phyloP scores from a whole-genome alignment of 2,888 invertebrate species.

The Eupithecia inturbata region DNA sequence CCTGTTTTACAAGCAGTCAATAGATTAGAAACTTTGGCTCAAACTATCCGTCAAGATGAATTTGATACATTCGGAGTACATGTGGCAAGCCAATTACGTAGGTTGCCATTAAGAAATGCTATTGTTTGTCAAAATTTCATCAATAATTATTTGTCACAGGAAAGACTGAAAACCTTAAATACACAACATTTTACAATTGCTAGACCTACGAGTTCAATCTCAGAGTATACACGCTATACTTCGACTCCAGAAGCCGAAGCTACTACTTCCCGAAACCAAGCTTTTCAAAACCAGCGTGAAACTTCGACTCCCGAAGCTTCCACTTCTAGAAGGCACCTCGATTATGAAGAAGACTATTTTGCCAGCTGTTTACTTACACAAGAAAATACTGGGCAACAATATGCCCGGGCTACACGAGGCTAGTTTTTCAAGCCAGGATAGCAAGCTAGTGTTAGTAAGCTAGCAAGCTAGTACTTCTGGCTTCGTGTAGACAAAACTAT shows the following conservation, averaged over 20 bases:
- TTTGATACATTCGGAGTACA: conserved; percentile 49
- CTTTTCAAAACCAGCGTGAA: conserved; percentile 39
- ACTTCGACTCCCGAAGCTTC: conserved; percentile 47
- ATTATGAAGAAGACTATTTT: conserved; percentile 58
- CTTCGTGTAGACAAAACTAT: too few relatives aligned
- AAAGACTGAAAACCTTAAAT: conserved; percentile 46
- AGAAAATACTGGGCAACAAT: conserved; percentile 56
- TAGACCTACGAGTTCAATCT: conserved; percentile 48
- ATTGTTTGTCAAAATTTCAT: conserved; percentile 51
- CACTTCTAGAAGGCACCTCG: conserved; percentile 52
- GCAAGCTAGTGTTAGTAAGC: too few relatives aligned
- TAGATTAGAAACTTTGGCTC: too few relatives aligned
- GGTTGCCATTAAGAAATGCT: conserved; percentile 47
- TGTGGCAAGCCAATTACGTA: conserved; percentile 51
- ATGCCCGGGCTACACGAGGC: too few relatives aligned
- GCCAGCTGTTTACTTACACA: conserved; percentile 54
- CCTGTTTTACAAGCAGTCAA: too few relatives aligned
- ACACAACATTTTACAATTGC: conserved; percentile 46
- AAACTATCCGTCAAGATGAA: too few relatives aligned
- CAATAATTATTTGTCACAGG: conserved; percentile 48
- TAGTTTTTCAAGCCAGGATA: too few relatives aligned
- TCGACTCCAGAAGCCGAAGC: conserved; percentile 48
- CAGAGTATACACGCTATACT: conserved; percentile 45
- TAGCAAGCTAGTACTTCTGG: too few relatives aligned
- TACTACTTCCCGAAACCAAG: conserved; percentile 41